These are phyloP conservation scores for Spheniscus mendiculus DNA, from an alignment of 2,113 vertebrate genomes.

Conservation along the genomic window DNA sequence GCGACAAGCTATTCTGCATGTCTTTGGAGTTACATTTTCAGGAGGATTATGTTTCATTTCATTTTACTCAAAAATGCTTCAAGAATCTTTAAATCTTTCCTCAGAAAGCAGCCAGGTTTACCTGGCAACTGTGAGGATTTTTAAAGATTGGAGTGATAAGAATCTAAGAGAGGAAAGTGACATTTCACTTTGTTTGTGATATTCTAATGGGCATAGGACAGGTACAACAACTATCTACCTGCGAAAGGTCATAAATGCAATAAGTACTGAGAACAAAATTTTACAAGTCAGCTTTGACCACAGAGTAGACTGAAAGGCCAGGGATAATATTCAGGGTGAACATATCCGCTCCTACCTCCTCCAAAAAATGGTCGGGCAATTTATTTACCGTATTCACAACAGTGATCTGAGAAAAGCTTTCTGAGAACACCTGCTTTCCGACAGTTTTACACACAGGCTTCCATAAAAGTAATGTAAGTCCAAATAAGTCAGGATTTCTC, in stretches of 20 bases:
- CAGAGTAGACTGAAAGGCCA: background rate
- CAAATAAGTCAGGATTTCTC: background rate
- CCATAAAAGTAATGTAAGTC: background rate
- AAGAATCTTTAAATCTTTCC: background rate
- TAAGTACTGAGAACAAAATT: background rate
- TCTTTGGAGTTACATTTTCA: background rate
- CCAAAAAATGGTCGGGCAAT: accelerated
- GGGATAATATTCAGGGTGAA: background rate
- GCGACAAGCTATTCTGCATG: background rate
- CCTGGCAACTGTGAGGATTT: background rate
- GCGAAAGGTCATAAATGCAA: background rate
- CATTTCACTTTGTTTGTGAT: background rate
- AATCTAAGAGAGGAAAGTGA: background rate
- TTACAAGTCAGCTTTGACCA: background rate
- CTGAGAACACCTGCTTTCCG: background rate
- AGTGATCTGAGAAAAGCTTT: accelerated
- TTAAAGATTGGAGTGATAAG: background rate
- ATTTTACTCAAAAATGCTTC: background rate
- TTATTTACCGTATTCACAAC: background rate
- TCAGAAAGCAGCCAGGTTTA: background rate
- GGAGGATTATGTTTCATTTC: background rate
- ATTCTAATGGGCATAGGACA: background rate
- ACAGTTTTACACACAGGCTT: background rate
- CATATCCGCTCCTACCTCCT: background rate
- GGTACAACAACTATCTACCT: background rate